Conservation (phyloP, 2,797 vertebrate species). For the Mico argentatus region DNA sequence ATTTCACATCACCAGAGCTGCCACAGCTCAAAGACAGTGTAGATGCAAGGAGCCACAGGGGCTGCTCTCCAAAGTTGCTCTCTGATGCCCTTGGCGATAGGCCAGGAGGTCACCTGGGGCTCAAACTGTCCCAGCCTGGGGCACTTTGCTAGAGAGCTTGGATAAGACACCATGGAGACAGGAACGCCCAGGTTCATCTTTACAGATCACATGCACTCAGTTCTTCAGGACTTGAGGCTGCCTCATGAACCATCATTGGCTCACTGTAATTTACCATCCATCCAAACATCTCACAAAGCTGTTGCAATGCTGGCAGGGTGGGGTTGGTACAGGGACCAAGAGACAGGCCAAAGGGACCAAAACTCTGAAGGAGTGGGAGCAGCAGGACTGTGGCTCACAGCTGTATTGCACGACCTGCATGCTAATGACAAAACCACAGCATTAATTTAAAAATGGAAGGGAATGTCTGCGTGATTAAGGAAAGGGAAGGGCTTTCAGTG, state of each 20-base stretch:
- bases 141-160: not conserved
- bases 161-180: not conserved
- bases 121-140: not conserved
- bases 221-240: not conserved
- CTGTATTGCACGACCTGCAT: not conserved
- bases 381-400: not conserved
- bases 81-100: not conserved
- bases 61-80: too few species aligned
- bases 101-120: not conserved
- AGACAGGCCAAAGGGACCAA: too few species aligned
- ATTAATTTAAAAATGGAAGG: not conserved
- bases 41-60: too few species aligned
- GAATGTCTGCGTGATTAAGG: not conserved
- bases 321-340: not conserved
- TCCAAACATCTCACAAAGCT: not conserved
- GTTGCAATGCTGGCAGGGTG: rapidly evolving
- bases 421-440: not conserved
- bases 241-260: not conserved
- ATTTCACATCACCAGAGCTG: not conserved
- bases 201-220: not conserved
- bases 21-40: rapidly evolving
- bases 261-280: not conserved
- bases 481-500: not conserved
- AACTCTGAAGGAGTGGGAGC: rapidly evolving
- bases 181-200: too few species aligned